Evolutionary conservation across 92 coral and sea anemone genomes (phyloP).

Genomic region (Zoanthus gigantus): DNA sequence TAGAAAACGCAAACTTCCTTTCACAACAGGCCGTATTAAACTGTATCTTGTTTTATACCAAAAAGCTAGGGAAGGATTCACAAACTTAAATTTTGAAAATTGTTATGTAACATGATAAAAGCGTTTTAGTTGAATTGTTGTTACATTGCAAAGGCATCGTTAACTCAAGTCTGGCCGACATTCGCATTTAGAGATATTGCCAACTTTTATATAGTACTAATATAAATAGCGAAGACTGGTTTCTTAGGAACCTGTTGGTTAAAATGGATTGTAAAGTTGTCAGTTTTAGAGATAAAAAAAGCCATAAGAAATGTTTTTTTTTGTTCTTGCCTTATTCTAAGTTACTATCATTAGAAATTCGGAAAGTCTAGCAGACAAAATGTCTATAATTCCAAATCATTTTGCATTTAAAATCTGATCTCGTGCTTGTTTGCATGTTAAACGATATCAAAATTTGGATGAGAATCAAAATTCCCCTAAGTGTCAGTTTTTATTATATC

Average conservation of each 20-base stretch:
- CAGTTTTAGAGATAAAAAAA: conserved; percentile 12
- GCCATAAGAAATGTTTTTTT: conserved; percentile 1
- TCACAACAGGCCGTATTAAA: conserved; percentile 34
- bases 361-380: not conserved
- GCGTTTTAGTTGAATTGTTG: not conserved
- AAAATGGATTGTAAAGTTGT: conserved; percentile 35
- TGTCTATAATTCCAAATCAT: not conserved
- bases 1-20: conserved; percentile 26
- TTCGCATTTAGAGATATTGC: conserved; percentile 1
- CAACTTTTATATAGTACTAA: not conserved
- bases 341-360: not conserved
- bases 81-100: not conserved
- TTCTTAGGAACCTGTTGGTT: conserved; percentile 25
- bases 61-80: not conserved
- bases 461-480: conserved; percentile 7
- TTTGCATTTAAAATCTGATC: conserved; percentile 14
- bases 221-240: conserved; percentile 32
- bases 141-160: conserved; percentile 7
- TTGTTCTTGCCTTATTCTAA: not conserved
- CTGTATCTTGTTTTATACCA: conserved; percentile 1
- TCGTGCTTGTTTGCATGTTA: conserved; percentile 2
- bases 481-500: conserved; percentile 37
- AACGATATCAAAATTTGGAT: conserved; percentile 29
- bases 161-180: not conserved
- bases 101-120: not conserved